These are phyloP conservation scores for Eolophus roseicapilla DNA, from an alignment of 2,113 vertebrate species.

Conservation along the genomic window DNA sequence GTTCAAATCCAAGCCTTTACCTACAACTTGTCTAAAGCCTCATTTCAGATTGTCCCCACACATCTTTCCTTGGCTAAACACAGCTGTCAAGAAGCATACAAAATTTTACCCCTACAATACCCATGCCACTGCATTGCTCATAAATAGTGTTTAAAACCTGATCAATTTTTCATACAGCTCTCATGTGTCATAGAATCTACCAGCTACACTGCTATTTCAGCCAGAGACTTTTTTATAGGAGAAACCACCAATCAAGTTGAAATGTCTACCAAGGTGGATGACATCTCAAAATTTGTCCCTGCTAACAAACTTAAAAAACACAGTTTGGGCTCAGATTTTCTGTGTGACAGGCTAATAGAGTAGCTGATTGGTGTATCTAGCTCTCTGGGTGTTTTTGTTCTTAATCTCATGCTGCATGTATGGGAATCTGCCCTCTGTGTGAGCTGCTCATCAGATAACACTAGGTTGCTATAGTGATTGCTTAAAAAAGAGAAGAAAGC, in stretches of 20 bases:
- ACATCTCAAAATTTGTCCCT: background rate
- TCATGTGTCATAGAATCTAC: background rate
- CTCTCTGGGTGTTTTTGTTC: background rate
- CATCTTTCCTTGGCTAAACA: background rate
- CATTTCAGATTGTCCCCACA: background rate
- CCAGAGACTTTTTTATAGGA: background rate
- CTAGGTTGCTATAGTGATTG: conserved; percentile 51
- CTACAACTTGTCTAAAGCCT: background rate
- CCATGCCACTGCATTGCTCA: background rate
- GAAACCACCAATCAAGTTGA: background rate
- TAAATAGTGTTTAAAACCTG: background rate
- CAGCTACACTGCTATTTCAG: background rate
- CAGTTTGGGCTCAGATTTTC: background rate
- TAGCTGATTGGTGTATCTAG: background rate
- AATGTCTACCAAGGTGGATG: background rate
- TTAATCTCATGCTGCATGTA: background rate
- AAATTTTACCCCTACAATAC: background rate
- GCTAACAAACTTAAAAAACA: background rate
- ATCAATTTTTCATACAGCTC: background rate
- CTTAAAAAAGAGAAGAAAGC: conserved; percentile 18
- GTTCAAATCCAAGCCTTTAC: background rate
- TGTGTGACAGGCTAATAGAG: background rate
- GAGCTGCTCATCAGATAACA: background rate
- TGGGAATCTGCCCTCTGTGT: background rate
- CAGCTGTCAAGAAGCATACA: background rate